Evolutionary conservation across 1,140 invertebrate genomes (phyloP), one percentile per base, ranked within the genome.

Genomic region (Varroa destructor): DNA sequence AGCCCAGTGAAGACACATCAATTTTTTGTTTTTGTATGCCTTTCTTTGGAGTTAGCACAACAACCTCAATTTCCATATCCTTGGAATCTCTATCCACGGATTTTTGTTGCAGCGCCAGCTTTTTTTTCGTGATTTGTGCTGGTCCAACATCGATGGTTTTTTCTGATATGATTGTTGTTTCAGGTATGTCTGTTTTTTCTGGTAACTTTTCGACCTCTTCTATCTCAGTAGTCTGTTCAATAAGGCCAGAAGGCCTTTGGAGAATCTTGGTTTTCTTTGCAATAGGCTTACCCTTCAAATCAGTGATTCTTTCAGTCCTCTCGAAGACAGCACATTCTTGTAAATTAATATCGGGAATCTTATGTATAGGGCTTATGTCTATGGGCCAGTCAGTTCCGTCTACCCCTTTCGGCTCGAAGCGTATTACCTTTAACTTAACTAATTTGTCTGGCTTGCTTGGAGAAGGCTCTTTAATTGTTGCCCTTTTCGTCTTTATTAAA

Each of bases 121-220:
- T 67, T 14, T 12, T 40, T 46, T 67, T 67, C 12, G 61, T 67
- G 12, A 67, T 46, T 67, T 25, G 2, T 5, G 37, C 61, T 37
- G 61, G 40, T 14, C 37, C 37, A 5, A 67, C 40, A 67, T 67
- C 61, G 37, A 67, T 67, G 5, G 14, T 67, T 40, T 67, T 12
- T 37, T 67, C 61, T 1, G 61, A 67, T 43, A 67, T 2, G 2
- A 67, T 2, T 1, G 37, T 67, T 37, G 46, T 14, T 14, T 67
- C 37, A 12, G 37, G 40, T 67, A 36, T 37, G 10, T 67, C 61
- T 12, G 37, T 4, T 40, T 4, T 25, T 2, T 40, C 12, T 2
- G 10, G 10, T 36, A 40, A 8, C 46, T n/a, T 2, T 1, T 1
- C 1, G 61, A 12, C 46, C 37, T 67, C 61, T 12, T 40, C 12